Evolutionary conservation across 2,797 vertebrate genomes (phyloP), one percentile per base, ranked within the genome.

Genomic region (Sternotherus odoratus): DNA sequence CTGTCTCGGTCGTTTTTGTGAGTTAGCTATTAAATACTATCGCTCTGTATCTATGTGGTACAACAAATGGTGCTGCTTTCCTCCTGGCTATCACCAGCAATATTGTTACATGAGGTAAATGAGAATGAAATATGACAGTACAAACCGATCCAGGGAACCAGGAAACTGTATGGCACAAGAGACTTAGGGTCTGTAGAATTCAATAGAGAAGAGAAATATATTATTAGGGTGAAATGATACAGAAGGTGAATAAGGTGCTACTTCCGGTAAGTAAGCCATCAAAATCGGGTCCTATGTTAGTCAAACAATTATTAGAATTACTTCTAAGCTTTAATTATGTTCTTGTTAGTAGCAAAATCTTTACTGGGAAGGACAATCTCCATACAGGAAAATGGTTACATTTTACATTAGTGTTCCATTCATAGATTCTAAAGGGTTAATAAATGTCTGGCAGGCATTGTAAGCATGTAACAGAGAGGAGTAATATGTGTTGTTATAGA

Each of bases 61-160:
- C 60, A 63, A 33, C 3, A 63, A 56, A 56, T 26, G 24, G 54
- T 26, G 54, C 11, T 6, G 54, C 24, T 63, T 63, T 33, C 33
- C 17, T 63, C 16, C 17, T 16, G 17, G 17, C 16, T 63, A 33
- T n/a, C 33, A 8, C 33, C 33, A 63, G 60, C 60, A 33, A n/a
- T n/a, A 63, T 4, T n/a, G 30, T 8, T 63, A n/a, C 60, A 63
- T 19, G 33, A n/a, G 4, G 26, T 39, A 36, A 36, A 36, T 23
- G 36, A 69, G 63, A 69, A 69, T 36, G 36, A 69, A 23, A 69
- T 36, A 69, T 39, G 36, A 36, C 5, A 69, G 10, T 54, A 84
- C 88, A n/a, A 81, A 91, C 83, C 89, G 26, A 91, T 86, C 89
- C 89, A 91, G 10, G 89, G 83, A 82, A 60, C 50, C 19, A 85